phyloP scores from a whole-genome alignment of 1,140 invertebrate genomes.

The Cyclina sinensis region DNA sequence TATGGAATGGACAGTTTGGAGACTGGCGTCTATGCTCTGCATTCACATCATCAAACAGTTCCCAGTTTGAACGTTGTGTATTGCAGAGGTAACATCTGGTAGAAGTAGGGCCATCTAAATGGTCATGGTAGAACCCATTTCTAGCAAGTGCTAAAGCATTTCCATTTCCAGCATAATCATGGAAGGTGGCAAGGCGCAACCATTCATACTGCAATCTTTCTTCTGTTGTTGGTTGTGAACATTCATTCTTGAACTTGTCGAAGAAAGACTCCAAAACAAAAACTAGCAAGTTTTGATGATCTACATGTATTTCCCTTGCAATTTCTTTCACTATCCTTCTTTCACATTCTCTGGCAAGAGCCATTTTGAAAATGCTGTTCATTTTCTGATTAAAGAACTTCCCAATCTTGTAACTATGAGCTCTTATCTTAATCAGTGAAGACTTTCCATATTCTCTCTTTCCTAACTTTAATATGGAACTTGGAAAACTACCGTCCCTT shows the following conservation, averaged over 20 bases:
- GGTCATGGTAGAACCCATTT: slow-evolving; percentile 51
- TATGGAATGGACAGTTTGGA: slow-evolving; percentile 51
- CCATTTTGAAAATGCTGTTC: background rate
- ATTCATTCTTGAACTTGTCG: background rate
- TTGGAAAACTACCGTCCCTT: too few species aligned
- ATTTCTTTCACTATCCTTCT: background rate
- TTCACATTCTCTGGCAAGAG: background rate
- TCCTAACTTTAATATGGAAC: too few species aligned
- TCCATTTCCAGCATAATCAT: slow-evolving; percentile 33
- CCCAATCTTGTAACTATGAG: too few species aligned
- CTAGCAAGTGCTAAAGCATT: slow-evolving; percentile 30
- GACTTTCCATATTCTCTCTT: too few species aligned
- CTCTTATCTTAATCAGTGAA: too few species aligned
- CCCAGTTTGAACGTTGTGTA: slow-evolving; percentile 1
- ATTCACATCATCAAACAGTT: slow-evolving; percentile 19
- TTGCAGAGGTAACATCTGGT: slow-evolving; percentile 9
- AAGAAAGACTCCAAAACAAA: slow-evolving; percentile 21
- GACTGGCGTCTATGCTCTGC: slow-evolving; percentile 17
- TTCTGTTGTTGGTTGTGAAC: background rate
- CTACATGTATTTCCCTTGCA: background rate
- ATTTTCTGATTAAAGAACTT: too few species aligned
- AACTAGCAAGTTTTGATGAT: background rate
- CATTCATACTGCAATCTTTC: slow-evolving; percentile 46
- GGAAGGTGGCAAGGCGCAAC: slow-evolving; percentile 18
- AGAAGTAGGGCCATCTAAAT: background rate